phyloP scores from a whole-genome alignment of 2,113 vertebrate genomes.

The Triplophysa rosa region DNA sequence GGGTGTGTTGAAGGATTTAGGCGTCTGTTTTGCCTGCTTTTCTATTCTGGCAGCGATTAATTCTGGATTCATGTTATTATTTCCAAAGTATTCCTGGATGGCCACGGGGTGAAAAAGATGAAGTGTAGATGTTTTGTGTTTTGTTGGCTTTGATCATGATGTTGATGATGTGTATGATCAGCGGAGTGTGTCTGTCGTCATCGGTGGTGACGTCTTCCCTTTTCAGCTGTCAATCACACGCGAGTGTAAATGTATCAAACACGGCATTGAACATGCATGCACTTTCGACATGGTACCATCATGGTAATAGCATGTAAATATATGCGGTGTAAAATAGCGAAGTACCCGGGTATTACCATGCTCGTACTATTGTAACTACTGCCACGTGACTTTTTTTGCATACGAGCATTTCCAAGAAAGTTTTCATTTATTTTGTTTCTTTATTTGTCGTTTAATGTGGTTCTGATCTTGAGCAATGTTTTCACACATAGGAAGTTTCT shows the following conservation, averaged over 20 bases:
- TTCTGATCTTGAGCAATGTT: neutral
- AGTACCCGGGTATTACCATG: too few species aligned
- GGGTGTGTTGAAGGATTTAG: neutral
- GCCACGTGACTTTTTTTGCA: too few species aligned
- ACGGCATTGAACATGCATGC: neutral
- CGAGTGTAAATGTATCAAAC: neutral
- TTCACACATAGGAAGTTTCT: too few species aligned
- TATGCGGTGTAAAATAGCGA: too few species aligned
- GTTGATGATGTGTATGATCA: slow-evolving; percentile 25
- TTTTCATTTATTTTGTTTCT: neutral
- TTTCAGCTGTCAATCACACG: slow-evolving; percentile 21
- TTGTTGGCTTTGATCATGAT: neutral
- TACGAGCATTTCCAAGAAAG: too few species aligned
- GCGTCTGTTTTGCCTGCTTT: neutral
- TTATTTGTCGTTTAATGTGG: neutral
- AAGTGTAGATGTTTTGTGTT: neutral
- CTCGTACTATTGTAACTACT: too few species aligned
- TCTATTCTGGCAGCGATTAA: neutral
- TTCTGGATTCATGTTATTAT: neutral
- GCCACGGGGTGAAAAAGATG: neutral
- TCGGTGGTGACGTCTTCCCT: slow-evolving; percentile 20
- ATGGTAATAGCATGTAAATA: too few species aligned
- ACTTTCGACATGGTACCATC: too few species aligned
- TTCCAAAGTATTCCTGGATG: neutral
- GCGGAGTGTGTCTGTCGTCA: slow-evolving; percentile 32